Conservation (phyloP, 2,113 vertebrate genomes). For the Salvelinus alpinus region DNA sequence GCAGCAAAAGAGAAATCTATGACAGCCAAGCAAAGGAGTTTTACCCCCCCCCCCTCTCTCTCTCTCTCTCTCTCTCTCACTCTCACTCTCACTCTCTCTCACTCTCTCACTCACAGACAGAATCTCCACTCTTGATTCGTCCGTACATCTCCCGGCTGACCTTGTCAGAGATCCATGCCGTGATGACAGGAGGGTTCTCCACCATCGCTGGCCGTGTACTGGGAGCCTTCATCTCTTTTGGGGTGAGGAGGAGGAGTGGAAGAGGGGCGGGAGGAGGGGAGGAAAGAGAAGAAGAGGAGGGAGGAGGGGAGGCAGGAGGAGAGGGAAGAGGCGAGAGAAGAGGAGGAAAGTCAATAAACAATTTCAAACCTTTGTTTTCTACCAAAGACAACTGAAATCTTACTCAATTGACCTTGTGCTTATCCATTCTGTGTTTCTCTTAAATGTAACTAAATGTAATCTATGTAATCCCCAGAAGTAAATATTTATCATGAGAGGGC, state of each 20-base stretch:
- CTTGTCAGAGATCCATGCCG: conserved; percentile 82
- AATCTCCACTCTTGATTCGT: conserved; percentile 79
- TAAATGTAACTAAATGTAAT: too few species aligned
- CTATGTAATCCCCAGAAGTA: too few species aligned
- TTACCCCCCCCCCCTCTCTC: not conserved
- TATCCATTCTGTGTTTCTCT: too few species aligned
- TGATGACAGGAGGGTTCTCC: conserved; percentile 86
- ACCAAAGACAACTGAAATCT: too few species aligned
- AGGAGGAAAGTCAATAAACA: not conserved
- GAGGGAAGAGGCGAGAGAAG: not conserved
- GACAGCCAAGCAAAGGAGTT: not conserved
- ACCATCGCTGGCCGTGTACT: conserved; percentile 83
- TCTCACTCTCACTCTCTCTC: not conserved
- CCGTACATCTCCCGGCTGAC: conserved; percentile 79
- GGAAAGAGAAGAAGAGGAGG: not conserved
- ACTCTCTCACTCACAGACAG: conserved; percentile 68
- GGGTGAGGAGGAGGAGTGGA: conserved; percentile 71
- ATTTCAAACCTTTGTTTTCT: too few species aligned
- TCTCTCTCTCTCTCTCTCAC: not conserved
- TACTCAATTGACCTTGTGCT: too few species aligned
- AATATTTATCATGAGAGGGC: too few species aligned
- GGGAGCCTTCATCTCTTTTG: conserved; percentile 84
- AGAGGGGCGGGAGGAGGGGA: not conserved
- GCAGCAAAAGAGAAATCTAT: not conserved
- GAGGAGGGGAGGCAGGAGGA: not conserved